Evolutionary conservation across 2,888 invertebrate genomes (phyloP).

Genomic region (Tenthredo distinguenda): DNA sequence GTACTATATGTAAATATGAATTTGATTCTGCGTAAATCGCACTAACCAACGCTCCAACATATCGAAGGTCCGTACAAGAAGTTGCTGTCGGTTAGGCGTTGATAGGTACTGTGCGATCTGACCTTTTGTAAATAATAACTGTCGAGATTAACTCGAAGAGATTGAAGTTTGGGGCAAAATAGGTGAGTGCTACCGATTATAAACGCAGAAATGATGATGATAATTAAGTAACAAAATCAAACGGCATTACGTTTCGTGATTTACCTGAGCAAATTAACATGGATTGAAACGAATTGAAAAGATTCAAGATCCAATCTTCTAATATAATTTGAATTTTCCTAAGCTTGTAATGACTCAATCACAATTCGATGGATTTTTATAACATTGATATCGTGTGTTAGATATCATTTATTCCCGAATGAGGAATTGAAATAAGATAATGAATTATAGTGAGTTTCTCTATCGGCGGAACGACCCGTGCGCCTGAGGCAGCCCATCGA

Average conservation of each 20-base stretch:
- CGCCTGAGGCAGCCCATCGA: too few species aligned
- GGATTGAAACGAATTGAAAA: too few species aligned
- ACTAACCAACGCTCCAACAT: background rate
- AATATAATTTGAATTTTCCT: too few species aligned
- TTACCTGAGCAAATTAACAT: too few species aligned
- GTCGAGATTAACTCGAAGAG: background rate
- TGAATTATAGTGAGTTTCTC: too few species aligned
- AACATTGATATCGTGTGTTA: too few species aligned
- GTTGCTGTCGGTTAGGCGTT: constrained; percentile 11
- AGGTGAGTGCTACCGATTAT: background rate
- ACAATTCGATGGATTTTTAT: too few species aligned
- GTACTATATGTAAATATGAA: background rate
- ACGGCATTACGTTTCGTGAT: background rate
- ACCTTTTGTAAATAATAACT: background rate
- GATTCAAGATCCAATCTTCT: too few species aligned
- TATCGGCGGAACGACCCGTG: too few species aligned
- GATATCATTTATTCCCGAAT: too few species aligned
- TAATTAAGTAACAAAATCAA: background rate
- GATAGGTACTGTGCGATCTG: background rate
- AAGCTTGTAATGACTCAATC: too few species aligned
- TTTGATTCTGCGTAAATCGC: background rate
- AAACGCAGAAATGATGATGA: background rate
- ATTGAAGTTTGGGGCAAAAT: background rate
- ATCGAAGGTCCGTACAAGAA: background rate
- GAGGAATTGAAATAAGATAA: too few species aligned